phyloP scores from a whole-genome alignment of 2,797 vertebrate species.

The Pseudochaenichthys georgianus region DNA sequence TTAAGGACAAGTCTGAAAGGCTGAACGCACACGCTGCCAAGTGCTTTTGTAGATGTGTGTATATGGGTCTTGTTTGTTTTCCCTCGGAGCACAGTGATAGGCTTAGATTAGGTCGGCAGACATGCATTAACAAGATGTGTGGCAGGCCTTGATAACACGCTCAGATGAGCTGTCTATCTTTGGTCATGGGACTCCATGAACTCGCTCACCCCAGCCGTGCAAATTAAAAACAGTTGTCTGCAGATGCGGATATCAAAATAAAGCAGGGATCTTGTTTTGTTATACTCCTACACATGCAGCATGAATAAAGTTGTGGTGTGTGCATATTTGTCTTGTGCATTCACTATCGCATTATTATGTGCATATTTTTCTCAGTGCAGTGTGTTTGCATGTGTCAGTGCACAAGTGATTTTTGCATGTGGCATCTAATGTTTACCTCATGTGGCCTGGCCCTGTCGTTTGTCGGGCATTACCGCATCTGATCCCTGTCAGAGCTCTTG shows the following conservation, averaged over 20 bases:
- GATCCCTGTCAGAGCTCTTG: constrained; percentile 54
- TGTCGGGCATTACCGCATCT: constrained; percentile 53
- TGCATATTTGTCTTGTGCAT: constrained; percentile 22
- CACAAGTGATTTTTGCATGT: constrained; percentile 43
- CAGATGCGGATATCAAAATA: constrained; percentile 50
- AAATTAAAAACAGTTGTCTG: constrained; percentile 66
- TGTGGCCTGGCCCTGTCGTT: constrained; percentile 45
- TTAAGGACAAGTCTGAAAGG: constrained; percentile 69
- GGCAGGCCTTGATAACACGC: constrained; percentile 71
- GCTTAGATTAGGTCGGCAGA: constrained; percentile 71
- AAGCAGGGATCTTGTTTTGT: constrained; percentile 24
- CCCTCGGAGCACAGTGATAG: constrained; percentile 62
- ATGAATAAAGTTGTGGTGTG: background rate
- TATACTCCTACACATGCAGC: constrained; percentile 3
- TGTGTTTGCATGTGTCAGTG: constrained; percentile 35
- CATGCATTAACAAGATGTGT: constrained; percentile 79
- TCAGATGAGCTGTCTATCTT: constrained; percentile 75
- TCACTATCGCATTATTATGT: constrained; percentile 10
- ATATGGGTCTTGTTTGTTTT: constrained; percentile 75
- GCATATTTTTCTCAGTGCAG: constrained; percentile 19
- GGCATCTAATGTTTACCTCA: constrained; percentile 57
- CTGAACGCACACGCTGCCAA: constrained; percentile 62
- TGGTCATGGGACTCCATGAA: constrained; percentile 72
- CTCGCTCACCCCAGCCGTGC: constrained; percentile 63
- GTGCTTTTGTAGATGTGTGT: constrained; percentile 54